Conservation (phyloP, 2,888 invertebrate genomes). For the Adineta ricciae region DNA sequence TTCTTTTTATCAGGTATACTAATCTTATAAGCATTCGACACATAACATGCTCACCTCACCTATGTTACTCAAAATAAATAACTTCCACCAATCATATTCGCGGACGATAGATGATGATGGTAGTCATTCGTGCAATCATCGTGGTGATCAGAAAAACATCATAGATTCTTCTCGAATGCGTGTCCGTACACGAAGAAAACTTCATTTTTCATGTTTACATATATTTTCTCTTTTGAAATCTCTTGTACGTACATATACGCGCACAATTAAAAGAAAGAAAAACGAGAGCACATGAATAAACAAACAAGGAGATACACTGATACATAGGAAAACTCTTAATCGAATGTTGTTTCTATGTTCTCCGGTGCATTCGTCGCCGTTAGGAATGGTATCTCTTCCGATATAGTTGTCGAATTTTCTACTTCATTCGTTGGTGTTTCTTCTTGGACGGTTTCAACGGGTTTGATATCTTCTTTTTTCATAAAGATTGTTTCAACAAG, state of each 20-base stretch:
- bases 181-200: too few relatives aligned
- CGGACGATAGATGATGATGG: not conserved
- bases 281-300: not conserved
- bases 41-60: not conserved
- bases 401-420: not conserved
- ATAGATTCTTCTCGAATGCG: too few relatives aligned
- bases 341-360: not conserved
- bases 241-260: not conserved
- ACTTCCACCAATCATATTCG: not conserved
- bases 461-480: constrained; percentile 11
- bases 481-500: not conserved
- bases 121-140: too few relatives aligned
- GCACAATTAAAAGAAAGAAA: not conserved
- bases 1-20: not conserved
- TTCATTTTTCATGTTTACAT: too few relatives aligned
- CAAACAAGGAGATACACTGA: not conserved
- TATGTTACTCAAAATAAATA: not conserved
- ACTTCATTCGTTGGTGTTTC: not conserved
- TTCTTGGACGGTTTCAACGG: not conserved
- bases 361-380: not conserved
- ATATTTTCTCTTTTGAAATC: not conserved
- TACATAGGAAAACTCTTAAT: not conserved
- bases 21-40: not conserved
- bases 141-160: too few relatives aligned
- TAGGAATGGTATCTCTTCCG: not conserved